Evolutionary conservation across 2,888 invertebrate genomes (phyloP), one percentile per base, ranked within the genome.

Genomic region (Tiliacea citrago): DNA sequence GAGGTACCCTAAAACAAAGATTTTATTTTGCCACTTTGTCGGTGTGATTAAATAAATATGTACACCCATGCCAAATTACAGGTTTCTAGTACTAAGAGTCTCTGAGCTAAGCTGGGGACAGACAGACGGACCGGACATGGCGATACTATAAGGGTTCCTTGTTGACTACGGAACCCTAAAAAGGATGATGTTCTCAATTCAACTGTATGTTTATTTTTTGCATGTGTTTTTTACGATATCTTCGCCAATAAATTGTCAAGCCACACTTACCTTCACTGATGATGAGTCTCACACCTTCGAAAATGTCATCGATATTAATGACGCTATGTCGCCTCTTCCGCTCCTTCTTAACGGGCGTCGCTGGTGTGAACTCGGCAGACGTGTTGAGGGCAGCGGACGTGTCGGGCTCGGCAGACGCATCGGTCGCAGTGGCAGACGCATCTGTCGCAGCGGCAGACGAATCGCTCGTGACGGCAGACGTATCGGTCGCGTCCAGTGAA

Each of bases 321-420:
- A 87, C 89, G 71, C 83, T 88, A n/a, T 16, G 81, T 42, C 86
- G 87, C 5, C 94, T 84, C 81, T 94, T 94, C n/a, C 92, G 84
- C 24, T 88, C 88, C 39, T 55, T 86, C 71, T 74, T 88, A 69
- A 13, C 21, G 13, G 42, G 45, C 39, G 51, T 47, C 16, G 24
- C 49, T 10, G 7, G 16, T 13, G 51, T 9, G 1, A 47, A 2
- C 9, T 24, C 60, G 58, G 18, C 47, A n/a, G 42, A 8, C 7
- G 65, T 8, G 10, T 9, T 29, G 45, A n/a, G 73, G n/a, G n/a
- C n/a, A n/a, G 8, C 13, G 13, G 35, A 39, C 60, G 75, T 47
- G 4, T 58, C 49, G 35, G 69, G 73, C 67, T 75, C 66, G 57
- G 47, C 78, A 61, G 68, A 82, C 74, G 70, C 71, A 75, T 70